A percentile compares a stretch with the other conserved stretches of the same genome.
Evolutionary conservation across 2,888 invertebrate species (phyloP).

Genomic region (Fabriciana adippe): DNA sequence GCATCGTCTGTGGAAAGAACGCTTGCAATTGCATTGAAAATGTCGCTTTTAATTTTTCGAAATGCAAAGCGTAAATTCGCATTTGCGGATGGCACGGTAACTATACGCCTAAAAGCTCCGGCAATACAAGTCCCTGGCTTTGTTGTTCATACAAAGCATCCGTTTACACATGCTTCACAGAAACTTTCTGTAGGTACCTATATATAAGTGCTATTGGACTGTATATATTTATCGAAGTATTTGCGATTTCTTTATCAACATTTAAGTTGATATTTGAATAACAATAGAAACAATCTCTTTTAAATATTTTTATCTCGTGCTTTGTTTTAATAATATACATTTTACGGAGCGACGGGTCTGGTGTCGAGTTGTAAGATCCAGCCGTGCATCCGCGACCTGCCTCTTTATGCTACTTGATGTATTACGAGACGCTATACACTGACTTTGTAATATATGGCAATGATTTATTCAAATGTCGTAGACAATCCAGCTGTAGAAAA

Average conservation of each 20-base stretch:
- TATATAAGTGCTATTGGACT: slow-evolving; percentile 2
- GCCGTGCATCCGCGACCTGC: slow-evolving; percentile 40
- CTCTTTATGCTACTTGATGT: slow-evolving; percentile 67
- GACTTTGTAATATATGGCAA: slow-evolving; percentile 69
- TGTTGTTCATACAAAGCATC: slow-evolving; percentile 74
- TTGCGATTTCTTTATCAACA: background rate
- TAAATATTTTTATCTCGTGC: slow-evolving; percentile 4
- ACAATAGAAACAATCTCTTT: too few relatives aligned
- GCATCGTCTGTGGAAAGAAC: slow-evolving; percentile 70
- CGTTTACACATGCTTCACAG: slow-evolving; percentile 65
- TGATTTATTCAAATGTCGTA: slow-evolving; percentile 62
- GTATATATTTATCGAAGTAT: background rate
- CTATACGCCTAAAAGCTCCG: slow-evolving; percentile 75
- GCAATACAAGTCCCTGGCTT: slow-evolving; percentile 66
- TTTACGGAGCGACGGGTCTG: slow-evolving; percentile 12
- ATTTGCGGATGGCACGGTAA: slow-evolving; percentile 72
- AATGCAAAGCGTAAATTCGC: slow-evolving; percentile 77
- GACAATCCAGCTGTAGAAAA: slow-evolving; percentile 30
- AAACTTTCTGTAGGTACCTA: slow-evolving; percentile 56
- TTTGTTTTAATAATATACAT: slow-evolving; percentile 5
- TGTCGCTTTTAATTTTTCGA: slow-evolving; percentile 79
- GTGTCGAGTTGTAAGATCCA: slow-evolving; percentile 22
- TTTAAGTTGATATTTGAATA: too few relatives aligned
- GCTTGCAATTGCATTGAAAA: slow-evolving; percentile 76
- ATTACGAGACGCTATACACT: slow-evolving; percentile 61